A percentile compares a stretch with the other conserved stretches of the same genome.
Conservation (phyloP, 2,888 invertebrate species). For the Pollenia angustigena region DNA sequence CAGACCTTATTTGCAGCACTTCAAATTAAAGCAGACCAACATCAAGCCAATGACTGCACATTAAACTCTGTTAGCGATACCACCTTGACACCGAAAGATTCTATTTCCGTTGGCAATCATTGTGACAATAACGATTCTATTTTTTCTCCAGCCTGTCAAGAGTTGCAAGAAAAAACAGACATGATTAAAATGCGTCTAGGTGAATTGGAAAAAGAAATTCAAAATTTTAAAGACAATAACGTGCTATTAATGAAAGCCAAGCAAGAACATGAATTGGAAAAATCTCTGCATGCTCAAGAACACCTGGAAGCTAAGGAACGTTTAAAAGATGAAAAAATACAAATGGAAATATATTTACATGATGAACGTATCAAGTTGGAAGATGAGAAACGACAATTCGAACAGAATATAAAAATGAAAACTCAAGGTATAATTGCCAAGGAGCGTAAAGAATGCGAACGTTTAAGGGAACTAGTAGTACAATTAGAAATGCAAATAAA, state of each 20-base stretch:
- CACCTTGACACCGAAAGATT: conserved; percentile 57
- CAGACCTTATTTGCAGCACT: conserved; percentile 78
- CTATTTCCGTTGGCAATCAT: background rate
- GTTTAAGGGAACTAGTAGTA: conserved; percentile 87
- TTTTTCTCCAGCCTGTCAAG: conserved; percentile 63
- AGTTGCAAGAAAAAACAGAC: conserved; percentile 78
- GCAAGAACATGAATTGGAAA: conserved; percentile 87
- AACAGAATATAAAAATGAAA: conserved; percentile 88
- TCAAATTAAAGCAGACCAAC: conserved; percentile 75
- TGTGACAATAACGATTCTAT: background rate
- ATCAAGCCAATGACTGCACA: conserved; percentile 40
- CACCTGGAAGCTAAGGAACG: conserved; percentile 86
- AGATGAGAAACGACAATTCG: conserved; percentile 88
- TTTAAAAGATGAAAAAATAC: conserved; percentile 88
- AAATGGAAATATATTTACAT: conserved; percentile 87
- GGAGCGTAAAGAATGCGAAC: conserved; percentile 89
- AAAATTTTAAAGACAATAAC: conserved; percentile 86
- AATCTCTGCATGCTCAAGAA: conserved; percentile 87
- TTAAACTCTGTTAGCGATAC: conserved; percentile 40
- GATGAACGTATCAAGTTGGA: conserved; percentile 89
- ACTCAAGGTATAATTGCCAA: conserved; percentile 87
- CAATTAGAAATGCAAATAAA: conserved; percentile 88
- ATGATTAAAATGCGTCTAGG: conserved; percentile 85
- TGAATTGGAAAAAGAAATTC: conserved; percentile 88
- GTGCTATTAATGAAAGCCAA: conserved; percentile 85